Conservation (phyloP, 2,797 vertebrate genomes). For the Chanos chanos region DNA sequence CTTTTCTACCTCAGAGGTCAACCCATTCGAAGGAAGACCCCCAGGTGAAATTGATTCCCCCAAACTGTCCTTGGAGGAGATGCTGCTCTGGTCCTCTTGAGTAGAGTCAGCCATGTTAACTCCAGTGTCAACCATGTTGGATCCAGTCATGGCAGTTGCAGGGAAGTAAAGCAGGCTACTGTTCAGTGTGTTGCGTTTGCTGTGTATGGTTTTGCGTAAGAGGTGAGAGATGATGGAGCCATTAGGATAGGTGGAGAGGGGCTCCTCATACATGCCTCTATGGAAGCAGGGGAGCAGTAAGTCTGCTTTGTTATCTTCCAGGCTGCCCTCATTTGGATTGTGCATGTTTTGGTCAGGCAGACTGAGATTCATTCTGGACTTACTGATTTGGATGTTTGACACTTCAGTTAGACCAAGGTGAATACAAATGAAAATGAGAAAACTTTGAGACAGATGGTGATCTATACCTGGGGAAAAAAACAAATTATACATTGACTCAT, state of each 20-base stretch:
- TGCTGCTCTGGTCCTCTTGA: conserved; percentile 63
- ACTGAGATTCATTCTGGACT: conserved; percentile 70
- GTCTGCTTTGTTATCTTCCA: conserved; percentile 65
- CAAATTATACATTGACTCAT: background rate
- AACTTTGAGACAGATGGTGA: background rate
- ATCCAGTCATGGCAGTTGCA: conserved; percentile 45
- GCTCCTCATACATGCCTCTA: conserved; percentile 66
- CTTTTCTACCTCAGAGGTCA: conserved; percentile 60
- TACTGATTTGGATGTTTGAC: no score
- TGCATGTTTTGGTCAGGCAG: conserved; percentile 68
- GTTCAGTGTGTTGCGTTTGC: conserved; percentile 63
- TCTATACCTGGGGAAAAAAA: background rate
- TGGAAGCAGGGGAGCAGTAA: conserved; percentile 70
- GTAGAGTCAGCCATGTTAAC: conserved; percentile 55
- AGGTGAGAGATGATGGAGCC: conserved; percentile 76
- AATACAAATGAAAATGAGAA: background rate
- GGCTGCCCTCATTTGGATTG: conserved; percentile 55
- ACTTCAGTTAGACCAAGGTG: background rate
- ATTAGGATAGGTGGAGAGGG: conserved; percentile 60
- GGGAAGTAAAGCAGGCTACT: conserved; percentile 67
- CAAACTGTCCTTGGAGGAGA: conserved; percentile 62
- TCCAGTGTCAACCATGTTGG: conserved; percentile 56
- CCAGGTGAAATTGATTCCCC: conserved; percentile 58
- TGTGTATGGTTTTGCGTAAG: conserved; percentile 70
- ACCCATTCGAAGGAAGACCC: conserved; percentile 49